Percentiles rank a stretch among this genome's conserved stretches.
These are phyloP conservation scores for Stenopsyche tienmushanensis DNA, from an alignment of 1,140 invertebrate species.

Conservation along the genomic window DNA sequence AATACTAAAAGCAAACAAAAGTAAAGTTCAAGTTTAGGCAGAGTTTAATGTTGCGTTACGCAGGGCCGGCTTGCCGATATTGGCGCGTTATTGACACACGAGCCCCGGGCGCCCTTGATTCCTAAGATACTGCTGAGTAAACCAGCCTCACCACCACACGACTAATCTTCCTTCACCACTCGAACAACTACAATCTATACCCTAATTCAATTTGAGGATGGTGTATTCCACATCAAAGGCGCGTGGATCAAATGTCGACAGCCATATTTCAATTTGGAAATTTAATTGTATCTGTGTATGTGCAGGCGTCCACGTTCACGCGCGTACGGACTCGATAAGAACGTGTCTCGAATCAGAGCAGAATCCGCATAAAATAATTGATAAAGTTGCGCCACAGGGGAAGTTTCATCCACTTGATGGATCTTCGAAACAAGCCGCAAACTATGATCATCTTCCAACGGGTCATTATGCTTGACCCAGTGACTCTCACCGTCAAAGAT, in stretches of 20 bases:
- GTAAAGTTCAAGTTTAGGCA: slow-evolving; percentile 21
- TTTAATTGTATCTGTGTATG: too few relatives aligned
- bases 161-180: slow-evolving; percentile 25
- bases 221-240: slow-evolving; percentile 14
- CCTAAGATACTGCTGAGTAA: background rate
- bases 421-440: slow-evolving; percentile 15
- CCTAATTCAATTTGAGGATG: slow-evolving; percentile 24
- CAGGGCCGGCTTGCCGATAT: slow-evolving; percentile 23
- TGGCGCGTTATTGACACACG: slow-evolving; percentile 23
- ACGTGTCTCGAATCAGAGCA: too few relatives aligned
- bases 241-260: slow-evolving; percentile 1
- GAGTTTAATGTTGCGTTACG: slow-evolving; percentile 33
- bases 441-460: slow-evolving; percentile 27
- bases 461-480: slow-evolving; percentile 39
- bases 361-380: slow-evolving; percentile 30
- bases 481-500: slow-evolving; percentile 18
- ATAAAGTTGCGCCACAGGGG: slow-evolving; percentile 35
- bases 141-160: background rate
- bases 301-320: too few relatives aligned
- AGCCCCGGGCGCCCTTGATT: background rate
- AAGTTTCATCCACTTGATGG: slow-evolving; percentile 28
- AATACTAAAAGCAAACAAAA: slow-evolving; percentile 29
- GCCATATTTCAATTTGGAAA: background rate
- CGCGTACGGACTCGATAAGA: too few relatives aligned
- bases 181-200: slow-evolving; percentile 5